phyloP scores from a whole-genome alignment of 2,113 vertebrate genomes.

The Oreochromis niloticus region DNA sequence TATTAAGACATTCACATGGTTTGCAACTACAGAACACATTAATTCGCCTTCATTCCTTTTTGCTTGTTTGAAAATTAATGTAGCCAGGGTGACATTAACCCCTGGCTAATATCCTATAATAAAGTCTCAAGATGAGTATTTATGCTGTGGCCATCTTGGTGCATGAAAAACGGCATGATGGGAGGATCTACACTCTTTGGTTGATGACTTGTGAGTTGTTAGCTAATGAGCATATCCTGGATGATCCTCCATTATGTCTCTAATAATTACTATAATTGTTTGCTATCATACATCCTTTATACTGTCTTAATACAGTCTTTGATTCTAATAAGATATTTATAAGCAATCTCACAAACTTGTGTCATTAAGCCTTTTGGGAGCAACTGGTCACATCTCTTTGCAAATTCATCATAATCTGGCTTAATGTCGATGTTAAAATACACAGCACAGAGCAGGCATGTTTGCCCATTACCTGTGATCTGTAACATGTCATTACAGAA shows the following conservation, averaged over 20 bases:
- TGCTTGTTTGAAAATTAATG: neutral
- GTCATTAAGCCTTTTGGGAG: neutral
- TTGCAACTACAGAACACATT: neutral
- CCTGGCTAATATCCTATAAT: neutral
- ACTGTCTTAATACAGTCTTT: neutral
- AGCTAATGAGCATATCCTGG: neutral
- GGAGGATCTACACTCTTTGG: neutral
- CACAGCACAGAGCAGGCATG: neutral
- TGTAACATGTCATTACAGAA: neutral
- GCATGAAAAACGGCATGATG: neutral
- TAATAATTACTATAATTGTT: neutral
- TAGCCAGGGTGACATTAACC: neutral
- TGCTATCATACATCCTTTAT: neutral
- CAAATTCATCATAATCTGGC: neutral
- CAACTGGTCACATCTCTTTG: neutral
- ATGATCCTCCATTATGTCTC: neutral
- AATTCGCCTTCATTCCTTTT: neutral
- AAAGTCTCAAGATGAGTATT: neutral
- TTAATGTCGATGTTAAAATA: neutral
- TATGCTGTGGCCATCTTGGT: neutral
- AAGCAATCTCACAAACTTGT: neutral
- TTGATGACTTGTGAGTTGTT: neutral
- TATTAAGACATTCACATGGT: neutral
- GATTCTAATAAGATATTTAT: neutral
- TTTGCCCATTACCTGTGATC: neutral